These are phyloP conservation scores for Smittia aterrima DNA, from an alignment of 2,888 invertebrate genomes.

Conservation along the genomic window DNA sequence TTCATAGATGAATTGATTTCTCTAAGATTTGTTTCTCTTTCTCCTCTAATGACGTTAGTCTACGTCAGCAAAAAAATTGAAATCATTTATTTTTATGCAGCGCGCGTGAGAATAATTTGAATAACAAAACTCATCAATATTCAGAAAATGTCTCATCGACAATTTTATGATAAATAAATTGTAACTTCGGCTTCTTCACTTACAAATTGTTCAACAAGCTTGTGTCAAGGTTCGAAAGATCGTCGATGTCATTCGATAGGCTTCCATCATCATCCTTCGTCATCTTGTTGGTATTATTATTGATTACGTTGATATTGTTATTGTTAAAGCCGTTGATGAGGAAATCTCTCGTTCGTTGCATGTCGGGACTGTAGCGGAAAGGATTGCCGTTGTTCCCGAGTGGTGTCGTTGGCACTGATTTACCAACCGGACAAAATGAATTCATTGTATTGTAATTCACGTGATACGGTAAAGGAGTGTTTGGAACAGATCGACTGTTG, in stretches of 20 bases:
- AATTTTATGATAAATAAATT: background rate
- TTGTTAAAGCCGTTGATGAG: constrained; percentile 57
- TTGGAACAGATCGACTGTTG: constrained; percentile 62
- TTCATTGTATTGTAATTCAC: constrained; percentile 48
- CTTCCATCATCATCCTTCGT: background rate
- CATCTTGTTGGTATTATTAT: constrained; percentile 17
- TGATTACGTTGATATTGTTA: constrained; percentile 26
- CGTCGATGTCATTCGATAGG: constrained; percentile 43
- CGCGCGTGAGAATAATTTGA: background rate
- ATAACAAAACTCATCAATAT: background rate
- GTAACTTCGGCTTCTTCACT: background rate
- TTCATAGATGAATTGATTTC: background rate
- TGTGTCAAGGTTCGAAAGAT: constrained; percentile 45
- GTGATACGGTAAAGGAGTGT: constrained; percentile 62
- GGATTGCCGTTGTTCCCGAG: constrained; percentile 55
- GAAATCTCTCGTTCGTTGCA: constrained; percentile 57
- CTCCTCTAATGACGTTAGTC: too few species aligned
- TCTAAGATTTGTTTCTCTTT: too few species aligned
- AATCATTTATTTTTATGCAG: background rate
- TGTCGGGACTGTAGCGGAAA: constrained; percentile 59
- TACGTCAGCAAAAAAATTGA: background rate
- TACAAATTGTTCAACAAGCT: constrained; percentile 52
- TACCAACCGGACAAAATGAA: constrained; percentile 45
- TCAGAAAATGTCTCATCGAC: background rate
- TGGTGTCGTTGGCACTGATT: constrained; percentile 75